Evolutionary conservation across 1,140 invertebrate genomes (phyloP), one percentile per base, ranked within the genome.

Genomic region (Parapsyche elsis): DNA sequence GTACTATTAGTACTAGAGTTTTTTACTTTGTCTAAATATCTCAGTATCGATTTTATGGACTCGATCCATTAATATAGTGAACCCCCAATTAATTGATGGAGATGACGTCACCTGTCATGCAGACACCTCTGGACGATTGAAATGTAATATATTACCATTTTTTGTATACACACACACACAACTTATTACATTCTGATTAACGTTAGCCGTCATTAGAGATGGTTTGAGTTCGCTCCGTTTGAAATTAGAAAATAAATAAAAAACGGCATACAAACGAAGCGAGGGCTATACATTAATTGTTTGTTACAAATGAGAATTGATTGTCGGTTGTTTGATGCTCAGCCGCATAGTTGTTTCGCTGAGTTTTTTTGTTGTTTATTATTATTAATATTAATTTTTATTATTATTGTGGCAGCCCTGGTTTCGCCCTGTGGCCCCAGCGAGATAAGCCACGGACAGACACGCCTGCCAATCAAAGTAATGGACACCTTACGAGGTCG

Each of bases 391-490:
- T 49, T 75, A 75, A 75, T n/a, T n/a, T n/a, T n/a, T n/a, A n/a
- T n/a, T n/a, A n/a, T n/a, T n/a, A 53, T 75, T 21, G 45, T 23
- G 49, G 2, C 49, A 16, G 16, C 49, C 21, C 10, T 75, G 44
- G 44, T 10, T 75, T 9, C 24, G 71, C 71, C 45, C 38, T n/a
- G 45, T 16, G 38, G 71, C 71, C 38, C 71, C 23, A 45, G 44
- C 76, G 61, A 77, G 81, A 83, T 83, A 83, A 83, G 74, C 71
- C 81, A 79, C 81, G 76, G 21, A 70, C 77, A 70, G 81, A 80
- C 79, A 83, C 81, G 81, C 81, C 81, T 80, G 79, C 79, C 81
- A 83, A 83, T 83, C 81, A 80, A 76, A 46, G 79, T 83, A 83
- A 83, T 83, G 78, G 81, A 83, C 81, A 80, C 79, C 75, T 77